A percentile compares a stretch with the other conserved stretches of the same genome.
Evolutionary conservation across 2,888 invertebrate genomes (phyloP).

Genomic region (Melanostoma mellinum): DNA sequence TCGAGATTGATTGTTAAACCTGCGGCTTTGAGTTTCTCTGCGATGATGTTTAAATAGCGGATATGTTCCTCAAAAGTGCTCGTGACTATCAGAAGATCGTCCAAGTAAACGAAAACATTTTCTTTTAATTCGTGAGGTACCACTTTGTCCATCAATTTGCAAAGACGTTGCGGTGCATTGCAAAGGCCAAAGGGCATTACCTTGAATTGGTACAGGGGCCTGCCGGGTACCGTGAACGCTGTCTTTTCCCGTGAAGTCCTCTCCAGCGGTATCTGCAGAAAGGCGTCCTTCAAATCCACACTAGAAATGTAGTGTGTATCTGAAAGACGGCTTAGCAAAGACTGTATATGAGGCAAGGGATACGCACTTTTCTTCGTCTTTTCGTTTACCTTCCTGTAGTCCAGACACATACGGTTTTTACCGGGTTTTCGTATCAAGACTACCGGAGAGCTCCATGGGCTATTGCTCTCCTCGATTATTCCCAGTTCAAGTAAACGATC

Average conservation of each 20-base stretch:
- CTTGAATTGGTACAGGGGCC: conserved; percentile 14
- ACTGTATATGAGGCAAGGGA: conserved; percentile 67
- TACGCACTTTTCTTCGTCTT: conserved; percentile 1
- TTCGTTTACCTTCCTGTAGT: no score
- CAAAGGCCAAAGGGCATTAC: no score
- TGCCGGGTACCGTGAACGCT: conserved; percentile 59
- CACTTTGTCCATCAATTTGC: no score
- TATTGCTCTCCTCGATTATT: no score
- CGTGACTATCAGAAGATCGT: conserved; percentile 50
- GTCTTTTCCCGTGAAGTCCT: conserved; percentile 14
- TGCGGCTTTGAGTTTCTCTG: conserved; percentile 30
- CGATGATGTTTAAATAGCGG: conserved; percentile 18
- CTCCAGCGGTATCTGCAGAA: conserved; percentile 25
- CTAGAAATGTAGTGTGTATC: conserved; percentile 48
- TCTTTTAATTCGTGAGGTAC: background rate
- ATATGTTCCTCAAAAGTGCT: conserved; percentile 51
- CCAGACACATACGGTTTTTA: background rate
- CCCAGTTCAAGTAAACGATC: no score
- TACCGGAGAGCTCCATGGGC: no score
- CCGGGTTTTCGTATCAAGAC: no score
- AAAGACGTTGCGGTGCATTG: no score
- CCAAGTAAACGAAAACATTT: conserved; percentile 60
- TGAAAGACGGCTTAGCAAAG: conserved; percentile 63
- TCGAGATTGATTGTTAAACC: conserved; percentile 1
- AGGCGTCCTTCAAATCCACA: conserved; percentile 55